Evolutionary conservation across 2,797 vertebrate species (phyloP).

Genomic region (Nyctalus aviator): DNA sequence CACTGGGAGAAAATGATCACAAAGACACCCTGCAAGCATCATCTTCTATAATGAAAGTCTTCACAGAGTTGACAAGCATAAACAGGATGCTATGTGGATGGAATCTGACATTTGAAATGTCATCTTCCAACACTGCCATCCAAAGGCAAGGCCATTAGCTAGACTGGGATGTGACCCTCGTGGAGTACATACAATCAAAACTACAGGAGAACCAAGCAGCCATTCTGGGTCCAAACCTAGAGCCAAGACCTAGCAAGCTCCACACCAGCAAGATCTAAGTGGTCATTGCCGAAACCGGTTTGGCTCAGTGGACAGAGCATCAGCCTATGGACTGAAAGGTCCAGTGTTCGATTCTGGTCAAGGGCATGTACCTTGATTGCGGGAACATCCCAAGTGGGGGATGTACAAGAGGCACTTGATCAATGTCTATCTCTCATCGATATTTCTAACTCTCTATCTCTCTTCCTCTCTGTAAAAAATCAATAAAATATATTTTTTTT

Average conservation of each 20-base stretch:
- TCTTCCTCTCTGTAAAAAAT: too few species aligned
- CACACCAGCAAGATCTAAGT: background rate
- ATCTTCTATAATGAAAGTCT: background rate
- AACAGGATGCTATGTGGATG: background rate
- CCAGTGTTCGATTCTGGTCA: too few species aligned
- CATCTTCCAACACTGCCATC: background rate
- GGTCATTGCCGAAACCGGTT: background rate
- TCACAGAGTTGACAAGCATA: background rate
- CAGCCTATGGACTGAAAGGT: too few species aligned
- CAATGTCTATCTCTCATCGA: too few species aligned
- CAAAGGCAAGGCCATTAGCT: background rate
- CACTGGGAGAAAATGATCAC: background rate
- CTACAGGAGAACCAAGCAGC: background rate
- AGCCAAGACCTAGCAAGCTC: background rate
- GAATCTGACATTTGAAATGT: background rate
- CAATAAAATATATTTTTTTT: too few species aligned
- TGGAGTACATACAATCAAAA: background rate
- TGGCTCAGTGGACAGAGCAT: too few species aligned
- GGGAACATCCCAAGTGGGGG: too few species aligned
- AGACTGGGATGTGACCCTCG: background rate
- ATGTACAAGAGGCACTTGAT: too few species aligned
- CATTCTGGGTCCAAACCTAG: background rate
- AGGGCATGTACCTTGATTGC: too few species aligned
- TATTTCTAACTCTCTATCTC: too few species aligned
- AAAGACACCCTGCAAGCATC: background rate